Evolutionary conservation across 2,113 vertebrate species (phyloP).

Genomic region (Psilopsiagon aurifrons): DNA sequence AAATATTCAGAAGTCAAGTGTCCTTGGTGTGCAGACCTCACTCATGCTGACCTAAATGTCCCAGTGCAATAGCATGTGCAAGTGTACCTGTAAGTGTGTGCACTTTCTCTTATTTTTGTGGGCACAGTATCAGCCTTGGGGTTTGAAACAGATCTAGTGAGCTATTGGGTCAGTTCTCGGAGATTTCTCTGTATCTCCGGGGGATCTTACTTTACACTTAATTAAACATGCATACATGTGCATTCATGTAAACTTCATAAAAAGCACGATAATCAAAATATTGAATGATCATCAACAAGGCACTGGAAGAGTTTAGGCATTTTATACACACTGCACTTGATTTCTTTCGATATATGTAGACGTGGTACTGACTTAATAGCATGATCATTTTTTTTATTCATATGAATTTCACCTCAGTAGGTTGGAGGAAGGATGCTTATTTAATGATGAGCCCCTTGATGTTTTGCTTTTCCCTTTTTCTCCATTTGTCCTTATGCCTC

Average conservation of each 20-base stretch:
- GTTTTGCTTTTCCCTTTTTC: neutral
- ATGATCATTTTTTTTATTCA: neutral
- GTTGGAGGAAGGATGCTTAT: neutral
- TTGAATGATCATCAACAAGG: neutral
- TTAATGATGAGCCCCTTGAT: neutral
- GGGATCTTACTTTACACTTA: neutral
- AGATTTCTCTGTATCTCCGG: neutral
- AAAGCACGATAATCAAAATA: neutral
- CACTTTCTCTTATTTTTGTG: neutral
- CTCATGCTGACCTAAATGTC: accelerated
- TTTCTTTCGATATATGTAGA: neutral
- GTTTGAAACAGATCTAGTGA: neutral
- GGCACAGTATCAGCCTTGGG: neutral
- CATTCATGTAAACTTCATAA: neutral
- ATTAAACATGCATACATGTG: neutral
- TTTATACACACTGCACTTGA: neutral
- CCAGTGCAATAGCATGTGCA: accelerated
- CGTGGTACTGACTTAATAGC: neutral
- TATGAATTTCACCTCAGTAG: neutral
- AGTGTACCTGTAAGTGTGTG: no score
- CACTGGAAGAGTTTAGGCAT: neutral
- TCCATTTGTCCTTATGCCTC: neutral
- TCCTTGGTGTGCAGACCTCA: accelerated
- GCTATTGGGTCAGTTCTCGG: neutral
- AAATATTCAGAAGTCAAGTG: neutral